Evolutionary conservation across 2,113 vertebrate species (phyloP), one percentile per base, ranked within the genome.

Genomic region (Corydoras sp.): DNA sequence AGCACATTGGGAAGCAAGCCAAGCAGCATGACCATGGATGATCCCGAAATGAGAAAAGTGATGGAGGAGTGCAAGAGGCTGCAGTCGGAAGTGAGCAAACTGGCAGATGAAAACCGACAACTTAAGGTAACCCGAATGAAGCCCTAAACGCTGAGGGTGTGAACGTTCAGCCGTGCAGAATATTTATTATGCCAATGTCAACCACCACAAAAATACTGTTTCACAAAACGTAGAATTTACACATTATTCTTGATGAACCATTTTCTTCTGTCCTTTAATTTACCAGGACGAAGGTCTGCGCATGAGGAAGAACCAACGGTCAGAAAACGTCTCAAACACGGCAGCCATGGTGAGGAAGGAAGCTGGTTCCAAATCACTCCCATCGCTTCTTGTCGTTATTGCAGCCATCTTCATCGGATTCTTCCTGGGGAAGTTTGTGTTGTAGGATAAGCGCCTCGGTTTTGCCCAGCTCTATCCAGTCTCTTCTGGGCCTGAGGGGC

Each of bases 391-490:
- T 71, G 92, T 94, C 78, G 91, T 95, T 74, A 93, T 95, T 83
- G 92, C 93, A 83, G 92, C 93, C 86, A 91, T 95, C 87, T 94
- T 95, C 91, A 93, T 94, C 83, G 93, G 93, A 84, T 93, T 95
- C 91, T 93, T 95, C 93, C 87, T 93, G 89, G 93, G 92, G 85
- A 95, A 95, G 83, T 94, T 95, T 85, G 91, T 93, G 89, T 92
- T 95, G 91, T 94, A 93, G 91, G 18, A 59, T 54, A 69, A 54
- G 51, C 54, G 51, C 30, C 54, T 74, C 54, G 35, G 15, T 61
- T 69, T 65, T 62, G 59, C 63, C 43, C 69, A 49, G 69, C 64
- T 63, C 75, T 69, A 65, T 62, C 60, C 69, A 68, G 75, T 69
- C 55, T 68, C 32, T 55, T 55, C 54, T 50, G 73, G 69, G 65